A percentile compares a stretch with the other conserved stretches of the same genome.
Evolutionary conservation across 2,113 vertebrate species (phyloP).

Genomic region (Cyprinodon variegatus): DNA sequence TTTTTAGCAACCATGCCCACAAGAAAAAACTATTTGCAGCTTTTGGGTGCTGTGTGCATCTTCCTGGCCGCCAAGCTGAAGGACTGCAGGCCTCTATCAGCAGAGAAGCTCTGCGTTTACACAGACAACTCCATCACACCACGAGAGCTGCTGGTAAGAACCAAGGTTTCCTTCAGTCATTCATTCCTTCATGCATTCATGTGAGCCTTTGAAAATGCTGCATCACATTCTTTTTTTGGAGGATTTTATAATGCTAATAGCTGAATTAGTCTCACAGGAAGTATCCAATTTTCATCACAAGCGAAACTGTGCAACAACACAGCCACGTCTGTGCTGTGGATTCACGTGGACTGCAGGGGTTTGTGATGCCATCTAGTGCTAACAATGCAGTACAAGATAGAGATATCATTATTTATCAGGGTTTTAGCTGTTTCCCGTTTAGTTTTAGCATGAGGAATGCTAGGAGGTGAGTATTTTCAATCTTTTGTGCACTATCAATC

Average conservation of each 20-base stretch:
- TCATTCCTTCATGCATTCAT: constrained; percentile 19
- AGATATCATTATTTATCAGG: background rate
- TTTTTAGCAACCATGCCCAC: constrained; percentile 90
- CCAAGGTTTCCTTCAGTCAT: constrained; percentile 15
- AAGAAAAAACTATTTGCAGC: constrained; percentile 89
- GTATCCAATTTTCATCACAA: constrained; percentile 59
- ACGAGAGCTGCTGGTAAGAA: constrained; percentile 93
- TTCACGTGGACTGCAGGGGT: constrained; percentile 60
- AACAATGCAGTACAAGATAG: constrained; percentile 70
- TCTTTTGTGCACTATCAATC: background rate
- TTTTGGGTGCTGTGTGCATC: constrained; percentile 93
- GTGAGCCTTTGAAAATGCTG: constrained; percentile 12
- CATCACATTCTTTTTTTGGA: constrained; percentile 36
- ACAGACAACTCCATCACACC: constrained; percentile 93
- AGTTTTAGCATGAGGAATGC: background rate
- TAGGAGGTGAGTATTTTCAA: background rate
- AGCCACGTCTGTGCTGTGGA: constrained; percentile 57
- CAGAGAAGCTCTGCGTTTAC: constrained; percentile 93
- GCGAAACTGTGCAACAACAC: constrained; percentile 41
- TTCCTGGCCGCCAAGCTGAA: constrained; percentile 96
- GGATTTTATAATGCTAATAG: constrained; percentile 42
- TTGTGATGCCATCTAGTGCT: constrained; percentile 82
- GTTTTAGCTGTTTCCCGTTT: background rate
- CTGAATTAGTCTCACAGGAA: constrained; percentile 60
- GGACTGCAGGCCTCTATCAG: constrained; percentile 89